These are phyloP conservation scores for Corythornis leucogaster DNA, from an alignment of 2,797 vertebrate genomes.

Conservation along the genomic window DNA sequence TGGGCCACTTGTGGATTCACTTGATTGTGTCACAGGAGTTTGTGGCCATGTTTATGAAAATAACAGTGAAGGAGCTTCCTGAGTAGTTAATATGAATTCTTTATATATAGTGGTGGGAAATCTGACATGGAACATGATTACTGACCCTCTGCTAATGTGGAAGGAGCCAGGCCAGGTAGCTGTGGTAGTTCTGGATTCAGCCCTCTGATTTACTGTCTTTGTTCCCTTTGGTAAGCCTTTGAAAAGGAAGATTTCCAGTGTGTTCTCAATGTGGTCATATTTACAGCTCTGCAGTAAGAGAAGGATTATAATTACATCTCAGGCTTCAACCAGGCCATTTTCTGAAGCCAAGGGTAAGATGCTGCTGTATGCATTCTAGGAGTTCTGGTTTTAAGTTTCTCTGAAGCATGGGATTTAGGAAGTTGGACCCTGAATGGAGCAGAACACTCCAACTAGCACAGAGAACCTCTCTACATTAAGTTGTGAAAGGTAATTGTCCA, in stretches of 20 bases:
- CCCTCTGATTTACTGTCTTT: neutral
- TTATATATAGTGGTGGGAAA: neutral
- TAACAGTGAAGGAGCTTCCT: neutral
- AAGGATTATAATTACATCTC: neutral
- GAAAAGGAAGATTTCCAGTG: neutral
- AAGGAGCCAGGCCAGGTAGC: neutral
- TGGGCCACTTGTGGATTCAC: neutral
- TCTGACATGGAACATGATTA: accelerated
- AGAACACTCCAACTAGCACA: neutral
- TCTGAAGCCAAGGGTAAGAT: neutral
- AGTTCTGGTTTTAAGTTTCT: neutral
- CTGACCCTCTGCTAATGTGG: neutral
- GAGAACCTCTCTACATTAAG: neutral
- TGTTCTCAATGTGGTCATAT: neutral
- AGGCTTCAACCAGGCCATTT: neutral
- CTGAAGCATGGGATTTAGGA: neutral
- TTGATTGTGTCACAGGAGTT: neutral
- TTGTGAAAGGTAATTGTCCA: neutral
- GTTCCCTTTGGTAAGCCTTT: neutral
- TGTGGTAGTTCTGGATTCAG: neutral
- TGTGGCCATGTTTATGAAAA: neutral
- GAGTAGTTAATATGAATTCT: neutral
- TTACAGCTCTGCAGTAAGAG: neutral
- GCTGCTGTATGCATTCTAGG: neutral
- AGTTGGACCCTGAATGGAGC: neutral